Evolutionary conservation across 2,888 invertebrate genomes (phyloP), one percentile per base, ranked within the genome.

Genomic region (Falcaria lacertinaria): DNA sequence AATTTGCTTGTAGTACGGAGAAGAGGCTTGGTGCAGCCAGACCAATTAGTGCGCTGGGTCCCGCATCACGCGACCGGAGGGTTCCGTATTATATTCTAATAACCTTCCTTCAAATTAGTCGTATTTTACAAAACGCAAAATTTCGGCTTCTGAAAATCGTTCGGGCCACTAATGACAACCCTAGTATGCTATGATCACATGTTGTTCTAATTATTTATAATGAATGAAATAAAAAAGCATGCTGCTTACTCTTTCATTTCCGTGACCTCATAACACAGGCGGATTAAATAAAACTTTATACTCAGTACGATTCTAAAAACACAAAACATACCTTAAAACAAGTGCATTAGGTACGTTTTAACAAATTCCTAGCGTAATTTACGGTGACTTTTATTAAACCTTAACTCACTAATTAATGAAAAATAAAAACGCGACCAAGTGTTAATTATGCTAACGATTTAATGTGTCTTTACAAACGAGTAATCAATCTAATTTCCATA

Each of bases 1-100:
- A 84, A 83, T 83, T 82, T 80, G 78, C 80, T 79, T 80, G 78
- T 66, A 64, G 69, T 69, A 69, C 62, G 64, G 64, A 53, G 69
- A 66, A 68, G 65, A 69, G 64, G 60, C 69, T 37, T 22, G 37
- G 22, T 72, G 74, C 70, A 69, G 69, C 64, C 64, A 66, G 70
- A 69, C 80, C 80, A 84, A 82, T 83, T 82, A 83, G 80, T 69
- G 71, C 61, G 58, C 58, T 60, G 57, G 57, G 60, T 60, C n/a
- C n/a, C n/a, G n/a, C n/a, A n/a, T n/a, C n/a, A n/a, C n/a, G n/a
- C n/a, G 64, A 60, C 60, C 67, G 65, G 11, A 7, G 19, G 11
- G 11, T 28, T 11, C 3, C 1, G 28, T 11, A 28, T 1, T 11
- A 11, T 11, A 11, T 11, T 11, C 3, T 28, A 28, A 28, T 28